Evolutionary conservation across 2,113 vertebrate genomes (phyloP), one percentile per base, ranked within the genome.

Genomic region (Microcebus tavaratra): DNA sequence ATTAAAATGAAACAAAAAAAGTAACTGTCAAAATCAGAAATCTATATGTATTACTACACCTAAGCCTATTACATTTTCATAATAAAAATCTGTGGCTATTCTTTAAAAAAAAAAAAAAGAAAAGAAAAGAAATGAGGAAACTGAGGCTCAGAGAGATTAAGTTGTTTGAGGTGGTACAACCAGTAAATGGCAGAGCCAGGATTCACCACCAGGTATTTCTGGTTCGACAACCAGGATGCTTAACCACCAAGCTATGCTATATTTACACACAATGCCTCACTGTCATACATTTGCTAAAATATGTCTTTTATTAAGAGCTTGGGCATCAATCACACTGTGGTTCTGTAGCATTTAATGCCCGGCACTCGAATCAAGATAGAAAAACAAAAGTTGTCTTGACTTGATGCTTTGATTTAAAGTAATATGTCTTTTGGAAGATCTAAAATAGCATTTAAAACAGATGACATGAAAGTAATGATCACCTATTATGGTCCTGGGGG

Each of bases 1-100:
- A 23, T 45, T 96, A 61, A 95, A 94, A 95, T 50, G n/a, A 87
- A 90, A 79, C 42, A 78, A 67, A 57, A 45, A 88, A 25, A 75
- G 57, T 11, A 92, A 34, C 50, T 75, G 10, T 88, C 59, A 82
- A 96, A 95, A 85, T 15, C 85, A 88, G 21, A 96, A 81, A 88
- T 39, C 50, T 82, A 5, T 50, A 95, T 75, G 7, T 50, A 95
- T 75, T 79, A 91, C n/a, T 63, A 93, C 61, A 89, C 18, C 36
- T 55, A 85, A 61, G 73, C 63, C 39, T 84, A 92, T 50, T 70
- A 78, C 4, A 91, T 39, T 93, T 94, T 79, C 45, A 83, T 36
- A 86, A 91, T 31, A 73, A 93, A 93, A 93, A 70, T 29, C 0
- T 89, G 25, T 81, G 11, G 27, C 36, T 57, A 65, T 87, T 36